Evolutionary conservation across 2,888 invertebrate species (phyloP).

Genomic region (Carpatolechia fugitivella): DNA sequence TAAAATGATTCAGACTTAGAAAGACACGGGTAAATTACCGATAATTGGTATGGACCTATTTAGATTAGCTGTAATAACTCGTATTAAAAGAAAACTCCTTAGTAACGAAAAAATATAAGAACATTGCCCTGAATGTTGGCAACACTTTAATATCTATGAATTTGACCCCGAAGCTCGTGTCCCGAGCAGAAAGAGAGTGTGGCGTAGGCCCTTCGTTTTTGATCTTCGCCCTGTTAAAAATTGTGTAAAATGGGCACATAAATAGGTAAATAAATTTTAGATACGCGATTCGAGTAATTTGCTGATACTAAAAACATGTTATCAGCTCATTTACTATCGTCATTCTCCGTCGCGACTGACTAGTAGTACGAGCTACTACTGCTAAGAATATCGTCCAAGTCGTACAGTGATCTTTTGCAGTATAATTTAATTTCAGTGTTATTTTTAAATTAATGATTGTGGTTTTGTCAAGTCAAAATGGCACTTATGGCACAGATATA

Average conservation of each 20-base stretch:
- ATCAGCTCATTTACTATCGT: constrained; percentile 35
- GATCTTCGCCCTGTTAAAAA: constrained; percentile 66
- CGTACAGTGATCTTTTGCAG: constrained; percentile 62
- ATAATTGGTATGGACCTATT: background rate
- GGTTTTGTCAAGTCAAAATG: constrained; percentile 31
- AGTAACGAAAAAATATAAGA: constrained; percentile 14
- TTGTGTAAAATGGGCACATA: constrained; percentile 78
- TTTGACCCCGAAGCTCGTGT: constrained; percentile 80
- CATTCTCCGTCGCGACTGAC: constrained; percentile 58
- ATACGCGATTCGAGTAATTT: constrained; percentile 25
- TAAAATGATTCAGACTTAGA: constrained; percentile 1
- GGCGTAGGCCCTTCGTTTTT: constrained; percentile 75
- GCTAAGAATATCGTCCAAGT: constrained; percentile 75
- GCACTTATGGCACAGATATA: constrained; percentile 30
- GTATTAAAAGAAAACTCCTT: background rate
- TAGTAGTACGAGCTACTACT: constrained; percentile 53
- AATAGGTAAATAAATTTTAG: constrained; percentile 69
- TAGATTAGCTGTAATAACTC: background rate
- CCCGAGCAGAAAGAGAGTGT: constrained; percentile 73
- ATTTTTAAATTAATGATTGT: constrained; percentile 47
- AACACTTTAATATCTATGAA: constrained; percentile 75
- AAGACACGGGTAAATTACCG: constrained; percentile 9
- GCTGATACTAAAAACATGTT: constrained; percentile 23
- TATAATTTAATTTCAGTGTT: constrained; percentile 61
- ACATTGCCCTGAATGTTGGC: constrained; percentile 40